A percentile compares a stretch with the other conserved stretches of the same genome.
Conservation (phyloP, 2,113 vertebrate species). For the Varanus salvator region DNA sequence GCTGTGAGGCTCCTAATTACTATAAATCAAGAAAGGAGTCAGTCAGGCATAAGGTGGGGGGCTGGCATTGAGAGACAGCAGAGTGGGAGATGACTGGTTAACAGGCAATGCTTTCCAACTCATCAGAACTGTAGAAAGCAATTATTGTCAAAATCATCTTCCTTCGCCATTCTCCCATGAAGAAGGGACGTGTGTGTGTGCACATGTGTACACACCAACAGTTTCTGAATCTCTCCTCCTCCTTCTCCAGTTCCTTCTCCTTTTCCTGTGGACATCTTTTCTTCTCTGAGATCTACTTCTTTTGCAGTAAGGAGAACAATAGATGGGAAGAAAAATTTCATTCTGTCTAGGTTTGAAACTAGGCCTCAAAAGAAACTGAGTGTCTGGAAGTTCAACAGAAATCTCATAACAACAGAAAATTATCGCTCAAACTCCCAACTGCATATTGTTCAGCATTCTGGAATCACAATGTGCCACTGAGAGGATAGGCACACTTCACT, state of each 20-base stretch:
- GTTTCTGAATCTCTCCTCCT: constrained; percentile 1
- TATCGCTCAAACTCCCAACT: not conserved
- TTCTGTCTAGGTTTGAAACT: not conserved
- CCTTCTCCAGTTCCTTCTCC: not conserved
- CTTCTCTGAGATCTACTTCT: not conserved
- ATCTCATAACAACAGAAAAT: not conserved
- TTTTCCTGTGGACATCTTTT: too few species aligned
- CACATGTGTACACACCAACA: too few species aligned
- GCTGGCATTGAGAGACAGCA: constrained; percentile 62
- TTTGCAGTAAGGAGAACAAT: not conserved
- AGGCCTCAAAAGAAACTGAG: too few species aligned
- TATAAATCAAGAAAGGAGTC: constrained; percentile 76
- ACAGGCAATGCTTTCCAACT: constrained; percentile 52
- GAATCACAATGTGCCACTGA: not conserved
- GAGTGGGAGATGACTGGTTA: constrained; percentile 62
- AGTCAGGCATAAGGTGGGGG: constrained; percentile 72
- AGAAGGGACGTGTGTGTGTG: not conserved
- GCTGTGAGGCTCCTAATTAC: constrained; percentile 75
- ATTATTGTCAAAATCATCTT: constrained; percentile 60
- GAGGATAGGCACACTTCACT: not conserved
- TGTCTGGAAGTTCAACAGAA: not conserved
- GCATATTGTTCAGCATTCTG: too few species aligned
- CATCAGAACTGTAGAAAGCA: constrained; percentile 62
- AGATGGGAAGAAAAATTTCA: not conserved
- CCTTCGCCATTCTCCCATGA: constrained; percentile 21